Conservation (phyloP, 2,797 vertebrate species). For the Benthosema pterotum region DNA sequence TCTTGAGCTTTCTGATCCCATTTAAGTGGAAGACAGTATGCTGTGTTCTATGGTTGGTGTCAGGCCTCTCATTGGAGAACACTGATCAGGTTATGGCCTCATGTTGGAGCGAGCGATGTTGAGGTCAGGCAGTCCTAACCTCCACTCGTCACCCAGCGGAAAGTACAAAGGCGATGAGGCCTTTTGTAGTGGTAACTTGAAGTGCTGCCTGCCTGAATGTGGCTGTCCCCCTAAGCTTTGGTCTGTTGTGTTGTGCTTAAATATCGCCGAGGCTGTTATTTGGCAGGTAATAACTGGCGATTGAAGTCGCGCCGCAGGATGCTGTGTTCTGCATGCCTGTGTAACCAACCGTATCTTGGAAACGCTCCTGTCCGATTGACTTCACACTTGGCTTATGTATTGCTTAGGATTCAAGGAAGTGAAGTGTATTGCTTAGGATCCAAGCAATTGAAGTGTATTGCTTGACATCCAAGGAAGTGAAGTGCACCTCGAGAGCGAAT, state of each 20-base stretch:
- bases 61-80: conserved; percentile 40
- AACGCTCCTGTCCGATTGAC: neutral
- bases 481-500: too few relatives aligned
- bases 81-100: conserved; percentile 36
- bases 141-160: conserved; percentile 12
- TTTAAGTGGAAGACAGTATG: conserved; percentile 29
- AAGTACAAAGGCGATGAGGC: neutral
- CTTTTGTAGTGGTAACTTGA: conserved; percentile 24
- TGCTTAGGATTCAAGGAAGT: too few relatives aligned
- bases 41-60: conserved; percentile 16
- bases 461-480: too few relatives aligned
- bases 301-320: neutral
- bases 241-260: conserved; percentile 8
- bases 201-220: conserved; percentile 19
- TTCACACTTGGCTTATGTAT: too few relatives aligned
- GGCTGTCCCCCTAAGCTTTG: conserved; percentile 1
- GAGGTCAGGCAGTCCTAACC: conserved; percentile 13
- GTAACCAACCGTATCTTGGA: neutral
- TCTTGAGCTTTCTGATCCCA: conserved; percentile 1
- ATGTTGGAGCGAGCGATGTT: conserved; percentile 26
- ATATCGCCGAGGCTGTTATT: neutral
- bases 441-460: too few relatives aligned
- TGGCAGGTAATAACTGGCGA: neutral
- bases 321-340: neutral
- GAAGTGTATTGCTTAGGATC: too few relatives aligned